Evolutionary conservation across 35 echinoderm and acorn worm species (phyloP).

Genomic region (Chiridota heheva): DNA sequence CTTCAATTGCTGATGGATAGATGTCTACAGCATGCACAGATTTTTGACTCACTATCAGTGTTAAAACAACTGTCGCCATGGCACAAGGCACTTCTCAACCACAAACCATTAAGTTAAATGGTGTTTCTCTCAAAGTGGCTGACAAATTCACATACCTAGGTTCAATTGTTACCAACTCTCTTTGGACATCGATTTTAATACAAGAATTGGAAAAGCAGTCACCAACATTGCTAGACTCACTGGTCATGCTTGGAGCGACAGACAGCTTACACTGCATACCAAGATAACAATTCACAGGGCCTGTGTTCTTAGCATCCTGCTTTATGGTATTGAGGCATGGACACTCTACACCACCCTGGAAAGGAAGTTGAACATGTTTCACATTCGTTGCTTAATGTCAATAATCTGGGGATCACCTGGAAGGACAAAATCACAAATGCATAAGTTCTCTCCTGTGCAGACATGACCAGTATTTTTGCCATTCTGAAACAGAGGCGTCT

Average conservation of each 20-base stretch:
- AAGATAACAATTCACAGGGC: slow-evolving; percentile 49
- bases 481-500: slow-evolving; percentile 11
- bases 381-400: slow-evolving; percentile 15
- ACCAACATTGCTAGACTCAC: too few species aligned
- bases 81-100: too few species aligned
- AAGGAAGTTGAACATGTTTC: slow-evolving; percentile 25
- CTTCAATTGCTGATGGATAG: too few species aligned
- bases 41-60: too few species aligned
- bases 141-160: too few species aligned
- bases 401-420: slow-evolving; percentile 39
- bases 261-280: slow-evolving; percentile 46
- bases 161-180: too few species aligned
- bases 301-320: slow-evolving; percentile 53
- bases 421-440: slow-evolving; percentile 41
- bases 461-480: slow-evolving; percentile 6
- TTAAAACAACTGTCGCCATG: too few species aligned
- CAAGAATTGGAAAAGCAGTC: too few species aligned
- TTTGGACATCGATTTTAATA: too few species aligned
- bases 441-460: not conserved
- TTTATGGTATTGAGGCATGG: slow-evolving; percentile 45
- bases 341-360: slow-evolving; percentile 32
- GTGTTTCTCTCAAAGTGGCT: too few species aligned
- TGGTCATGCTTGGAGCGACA: not conserved
- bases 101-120: too few species aligned
- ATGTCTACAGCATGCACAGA: too few species aligned